These are phyloP conservation scores for Dasyornis broadbenti DNA, from an alignment of 2,113 vertebrate genomes.

Conservation along the genomic window DNA sequence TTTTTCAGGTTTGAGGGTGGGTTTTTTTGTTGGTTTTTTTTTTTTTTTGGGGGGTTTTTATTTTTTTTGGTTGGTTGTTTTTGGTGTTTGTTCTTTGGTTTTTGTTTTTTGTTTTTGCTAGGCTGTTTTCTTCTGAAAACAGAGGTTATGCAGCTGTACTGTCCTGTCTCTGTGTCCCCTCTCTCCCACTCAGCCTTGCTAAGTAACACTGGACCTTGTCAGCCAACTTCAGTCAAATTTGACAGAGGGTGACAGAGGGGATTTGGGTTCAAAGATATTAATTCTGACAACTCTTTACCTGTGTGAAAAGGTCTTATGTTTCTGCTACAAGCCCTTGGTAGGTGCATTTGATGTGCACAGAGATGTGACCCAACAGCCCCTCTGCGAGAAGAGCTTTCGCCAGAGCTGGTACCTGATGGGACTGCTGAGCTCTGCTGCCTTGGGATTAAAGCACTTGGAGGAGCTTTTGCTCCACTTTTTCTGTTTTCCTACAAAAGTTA, in stretches of 20 bases:
- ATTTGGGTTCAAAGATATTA: background rate
- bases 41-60: too few relatives aligned
- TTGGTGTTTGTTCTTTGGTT: too few relatives aligned
- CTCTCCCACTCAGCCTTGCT: background rate
- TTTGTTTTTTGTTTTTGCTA: background rate
- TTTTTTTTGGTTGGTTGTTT: too few relatives aligned
- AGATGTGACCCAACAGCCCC: background rate
- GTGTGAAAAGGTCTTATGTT: background rate
- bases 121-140: background rate
- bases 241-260: background rate
- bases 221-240: background rate
- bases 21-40: background rate
- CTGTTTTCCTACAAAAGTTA: background rate
- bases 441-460: background rate
- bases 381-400: background rate
- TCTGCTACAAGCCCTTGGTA: background rate
- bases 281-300: background rate
- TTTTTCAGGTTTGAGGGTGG: background rate
- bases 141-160: background rate
- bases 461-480: background rate
- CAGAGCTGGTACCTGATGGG: background rate
- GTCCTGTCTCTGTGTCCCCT: background rate
- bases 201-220: background rate
- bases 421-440: background rate
- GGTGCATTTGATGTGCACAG: accelerated